A percentile compares a stretch with the other conserved stretches of the same genome.
Evolutionary conservation across 2,797 vertebrate species (phyloP).

Genomic region (Alauda arvensis): DNA sequence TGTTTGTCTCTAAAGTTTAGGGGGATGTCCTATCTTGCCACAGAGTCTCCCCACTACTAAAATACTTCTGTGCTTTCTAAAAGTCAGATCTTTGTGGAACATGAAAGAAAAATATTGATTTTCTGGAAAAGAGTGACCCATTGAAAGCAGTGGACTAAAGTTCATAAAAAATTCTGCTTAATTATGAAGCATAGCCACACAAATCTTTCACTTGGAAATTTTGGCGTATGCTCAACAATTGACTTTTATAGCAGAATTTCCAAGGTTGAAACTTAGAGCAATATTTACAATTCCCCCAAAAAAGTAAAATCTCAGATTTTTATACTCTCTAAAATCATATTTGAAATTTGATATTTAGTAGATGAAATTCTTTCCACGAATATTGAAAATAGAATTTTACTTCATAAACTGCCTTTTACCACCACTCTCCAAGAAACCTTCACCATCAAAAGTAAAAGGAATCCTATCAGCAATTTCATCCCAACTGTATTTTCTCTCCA

Average conservation of each 20-base stretch:
- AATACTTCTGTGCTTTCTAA: not conserved
- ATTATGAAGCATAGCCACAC: not conserved
- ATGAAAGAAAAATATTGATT: not conserved
- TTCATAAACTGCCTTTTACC: not conserved
- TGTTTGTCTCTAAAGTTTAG: not conserved
- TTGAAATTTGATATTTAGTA: not conserved
- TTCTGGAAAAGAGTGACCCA: not conserved
- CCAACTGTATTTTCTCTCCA: not conserved
- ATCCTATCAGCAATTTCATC: not conserved
- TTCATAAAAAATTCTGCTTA: not conserved
- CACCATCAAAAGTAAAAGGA: not conserved
- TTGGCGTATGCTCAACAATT: not conserved
- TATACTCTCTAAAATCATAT: not conserved
- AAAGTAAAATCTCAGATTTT: not conserved
- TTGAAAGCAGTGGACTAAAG: not conserved
- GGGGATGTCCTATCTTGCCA: fast-evolving
- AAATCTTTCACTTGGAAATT: not conserved
- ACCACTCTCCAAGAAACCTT: not conserved
- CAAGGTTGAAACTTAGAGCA: not conserved
- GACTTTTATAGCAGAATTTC: not conserved
- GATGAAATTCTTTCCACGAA: not conserved
- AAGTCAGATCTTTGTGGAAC: not conserved
- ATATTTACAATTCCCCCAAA: not conserved
- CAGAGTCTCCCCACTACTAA: not conserved
- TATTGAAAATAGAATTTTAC: not conserved